Percentiles rank a stretch among this genome's conserved stretches.
Conservation (phyloP, 2,113 vertebrate species). For the Gila orcuttii region DNA sequence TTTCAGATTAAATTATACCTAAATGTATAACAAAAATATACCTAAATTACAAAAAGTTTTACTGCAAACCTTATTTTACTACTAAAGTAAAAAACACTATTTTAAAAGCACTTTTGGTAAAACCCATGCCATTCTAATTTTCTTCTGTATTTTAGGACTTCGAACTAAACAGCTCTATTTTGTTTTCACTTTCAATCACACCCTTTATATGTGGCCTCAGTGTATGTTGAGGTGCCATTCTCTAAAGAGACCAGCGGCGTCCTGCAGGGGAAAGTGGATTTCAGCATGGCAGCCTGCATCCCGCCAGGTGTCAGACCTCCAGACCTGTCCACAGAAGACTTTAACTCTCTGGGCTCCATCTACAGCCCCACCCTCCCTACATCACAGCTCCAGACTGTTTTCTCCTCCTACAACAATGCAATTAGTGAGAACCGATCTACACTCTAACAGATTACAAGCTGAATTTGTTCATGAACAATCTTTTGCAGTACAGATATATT, state of each 20-base stretch:
- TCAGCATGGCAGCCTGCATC: constrained; percentile 67
- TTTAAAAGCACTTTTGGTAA: not conserved
- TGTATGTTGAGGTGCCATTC: constrained; percentile 54
- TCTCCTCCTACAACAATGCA: constrained; percentile 82
- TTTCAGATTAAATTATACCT: not conserved
- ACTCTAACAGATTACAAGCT: not conserved
- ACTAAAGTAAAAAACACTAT: not conserved
- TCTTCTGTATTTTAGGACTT: not conserved
- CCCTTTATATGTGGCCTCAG: not conserved
- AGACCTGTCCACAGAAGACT: constrained; percentile 82
- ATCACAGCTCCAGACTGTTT: constrained; percentile 75
- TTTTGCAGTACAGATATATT: not conserved
- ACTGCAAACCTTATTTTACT: not conserved
- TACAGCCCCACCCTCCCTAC: constrained; percentile 78
- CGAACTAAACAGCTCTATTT: not conserved
- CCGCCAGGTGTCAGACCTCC: constrained; percentile 68
- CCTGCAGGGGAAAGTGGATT: constrained; percentile 70
- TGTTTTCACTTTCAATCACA: not conserved
- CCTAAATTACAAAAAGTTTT: not conserved
- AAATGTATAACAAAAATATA: not conserved
- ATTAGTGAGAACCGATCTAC: constrained; percentile 79
- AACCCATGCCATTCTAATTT: not conserved
- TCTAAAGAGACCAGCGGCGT: constrained; percentile 29
- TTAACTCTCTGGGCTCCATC: constrained; percentile 70
- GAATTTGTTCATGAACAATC: not conserved